Evolutionary conservation across 2,797 vertebrate genomes (phyloP).

Genomic region (Remorina albescens): DNA sequence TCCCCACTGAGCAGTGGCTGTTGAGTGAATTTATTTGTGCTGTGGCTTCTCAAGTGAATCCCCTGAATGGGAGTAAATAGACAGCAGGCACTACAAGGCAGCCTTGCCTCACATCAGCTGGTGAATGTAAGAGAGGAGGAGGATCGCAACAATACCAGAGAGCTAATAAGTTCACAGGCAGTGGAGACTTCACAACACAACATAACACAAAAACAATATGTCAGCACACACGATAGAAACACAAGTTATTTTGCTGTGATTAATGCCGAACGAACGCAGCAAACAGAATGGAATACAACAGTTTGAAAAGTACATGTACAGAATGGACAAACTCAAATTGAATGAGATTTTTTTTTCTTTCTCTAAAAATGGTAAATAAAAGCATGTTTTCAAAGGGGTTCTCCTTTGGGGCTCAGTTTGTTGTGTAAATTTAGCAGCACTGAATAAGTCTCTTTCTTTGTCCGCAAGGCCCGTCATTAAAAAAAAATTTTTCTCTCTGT

Average conservation of each 20-base stretch:
- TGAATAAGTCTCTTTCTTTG: background rate
- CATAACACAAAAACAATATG: conserved; percentile 57
- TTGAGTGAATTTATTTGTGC: conserved; percentile 82
- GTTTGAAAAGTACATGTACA: conserved; percentile 7
- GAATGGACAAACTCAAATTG: background rate
- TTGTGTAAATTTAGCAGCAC: background rate
- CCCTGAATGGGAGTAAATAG: conserved; percentile 80
- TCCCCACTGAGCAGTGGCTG: conserved; percentile 76
- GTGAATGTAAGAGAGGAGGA: conserved; percentile 59
- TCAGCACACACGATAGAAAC: conserved; percentile 21
- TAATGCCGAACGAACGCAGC: background rate
- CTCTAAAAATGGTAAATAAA: background rate
- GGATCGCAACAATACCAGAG: conserved; percentile 59
- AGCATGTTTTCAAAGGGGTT: background rate
- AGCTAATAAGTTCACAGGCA: conserved; percentile 62
- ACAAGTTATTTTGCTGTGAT: conserved; percentile 19
- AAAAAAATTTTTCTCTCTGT: background rate
- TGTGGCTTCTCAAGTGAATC: conserved; percentile 81
- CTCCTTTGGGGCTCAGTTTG: background rate
- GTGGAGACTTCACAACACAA: conserved; percentile 43
- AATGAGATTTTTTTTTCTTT: background rate
- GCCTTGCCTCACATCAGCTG: conserved; percentile 73
- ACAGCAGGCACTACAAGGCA: conserved; percentile 72
- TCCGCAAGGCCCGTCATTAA: background rate
- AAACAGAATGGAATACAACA: background rate